Percentiles rank a stretch among this genome's conserved stretches.
Conservation (phyloP, 2,113 vertebrate genomes). For the Nibea coibor region DNA sequence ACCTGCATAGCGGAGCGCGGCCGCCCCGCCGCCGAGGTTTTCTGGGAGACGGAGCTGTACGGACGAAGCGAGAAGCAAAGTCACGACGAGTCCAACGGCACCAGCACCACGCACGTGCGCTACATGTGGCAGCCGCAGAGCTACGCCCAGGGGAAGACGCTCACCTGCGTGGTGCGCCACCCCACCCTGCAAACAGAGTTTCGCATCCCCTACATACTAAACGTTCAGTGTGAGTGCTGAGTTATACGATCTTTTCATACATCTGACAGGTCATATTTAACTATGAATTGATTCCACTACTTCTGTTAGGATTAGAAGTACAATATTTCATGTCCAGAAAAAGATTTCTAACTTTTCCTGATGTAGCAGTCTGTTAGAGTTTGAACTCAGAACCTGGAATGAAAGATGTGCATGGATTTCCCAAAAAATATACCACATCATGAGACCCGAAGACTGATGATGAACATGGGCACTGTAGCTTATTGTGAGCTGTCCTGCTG, state of each 20-base stretch:
- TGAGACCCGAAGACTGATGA: not conserved
- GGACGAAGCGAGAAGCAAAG: conserved; percentile 86
- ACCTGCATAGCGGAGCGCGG: conserved; percentile 93
- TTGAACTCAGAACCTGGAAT: no score
- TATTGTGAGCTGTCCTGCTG: not conserved
- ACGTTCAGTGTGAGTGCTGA: conserved; percentile 93
- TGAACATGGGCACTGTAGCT: not conserved
- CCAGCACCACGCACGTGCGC: conserved; percentile 86
- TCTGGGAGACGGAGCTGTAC: conserved; percentile 90
- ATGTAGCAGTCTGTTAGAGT: not conserved
- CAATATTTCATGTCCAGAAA: not conserved
- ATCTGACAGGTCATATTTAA: not conserved
- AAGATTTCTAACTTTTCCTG: not conserved
- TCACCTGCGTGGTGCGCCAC: conserved; percentile 94
- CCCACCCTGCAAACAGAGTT: conserved; percentile 91
- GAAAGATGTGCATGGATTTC: not conserved
- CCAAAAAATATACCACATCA: not conserved
- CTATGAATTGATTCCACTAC: not conserved
- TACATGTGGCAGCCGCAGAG: conserved; percentile 90
- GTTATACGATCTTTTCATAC: not conserved
- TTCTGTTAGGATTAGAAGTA: not conserved
- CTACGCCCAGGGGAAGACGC: conserved; percentile 88
- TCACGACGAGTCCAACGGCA: conserved; percentile 88
- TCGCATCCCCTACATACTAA: conserved; percentile 87
- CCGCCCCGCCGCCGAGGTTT: conserved; percentile 91